phyloP scores from a whole-genome alignment of 2,113 vertebrate genomes.

The Nothocercus julius region DNA sequence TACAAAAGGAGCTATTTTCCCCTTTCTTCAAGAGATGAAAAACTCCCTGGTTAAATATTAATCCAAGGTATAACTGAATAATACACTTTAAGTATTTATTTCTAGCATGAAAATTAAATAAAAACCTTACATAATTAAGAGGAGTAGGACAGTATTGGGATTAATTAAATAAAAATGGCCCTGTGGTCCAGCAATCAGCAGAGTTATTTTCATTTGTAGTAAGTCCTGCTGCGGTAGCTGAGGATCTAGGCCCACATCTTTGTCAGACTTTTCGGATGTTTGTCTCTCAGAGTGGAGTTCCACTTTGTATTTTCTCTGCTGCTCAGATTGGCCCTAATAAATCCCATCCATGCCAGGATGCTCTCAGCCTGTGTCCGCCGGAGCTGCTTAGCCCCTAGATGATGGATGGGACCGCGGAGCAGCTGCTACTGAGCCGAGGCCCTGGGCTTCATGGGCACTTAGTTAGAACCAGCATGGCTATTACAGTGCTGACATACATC shows the following conservation, averaged over 20 bases:
- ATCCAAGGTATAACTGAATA: not conserved
- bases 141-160: not conserved
- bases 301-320: not conserved
- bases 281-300: not conserved
- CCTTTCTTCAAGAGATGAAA: fast-evolving
- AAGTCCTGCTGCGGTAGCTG: not conserved
- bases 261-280: not conserved
- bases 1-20: not conserved
- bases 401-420: not conserved
- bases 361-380: not conserved
- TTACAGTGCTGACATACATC: not conserved
- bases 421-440: not conserved
- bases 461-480: not conserved
- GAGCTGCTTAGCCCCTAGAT: not conserved
- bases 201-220: not conserved
- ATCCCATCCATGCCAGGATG: not conserved
- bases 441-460: not conserved
- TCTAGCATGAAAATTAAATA: not conserved
- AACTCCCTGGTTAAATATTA: constrained; percentile 4
- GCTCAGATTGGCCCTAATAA: not conserved
- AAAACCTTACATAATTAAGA: not conserved
- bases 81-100: not conserved
- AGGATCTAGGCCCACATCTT: not conserved
- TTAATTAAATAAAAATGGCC: not conserved
- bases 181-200: not conserved